Evolutionary conservation across 2,797 vertebrate species (phyloP).

Genomic region (Enteromius radiatus): DNA sequence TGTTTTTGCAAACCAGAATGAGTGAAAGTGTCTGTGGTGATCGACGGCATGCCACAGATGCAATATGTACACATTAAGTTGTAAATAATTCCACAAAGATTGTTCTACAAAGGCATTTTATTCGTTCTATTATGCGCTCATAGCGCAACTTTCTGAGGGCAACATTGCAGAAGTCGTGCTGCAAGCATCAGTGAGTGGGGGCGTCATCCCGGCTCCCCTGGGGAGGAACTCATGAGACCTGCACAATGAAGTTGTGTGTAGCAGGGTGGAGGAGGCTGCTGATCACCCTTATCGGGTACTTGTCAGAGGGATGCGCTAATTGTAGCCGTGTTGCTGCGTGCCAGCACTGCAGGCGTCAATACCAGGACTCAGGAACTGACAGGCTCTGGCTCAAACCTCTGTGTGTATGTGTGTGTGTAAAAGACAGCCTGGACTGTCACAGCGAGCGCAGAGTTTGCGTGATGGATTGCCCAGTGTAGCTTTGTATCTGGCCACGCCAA

Average conservation of each 20-base stretch:
- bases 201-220: neutral
- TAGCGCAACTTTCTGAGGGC: neutral
- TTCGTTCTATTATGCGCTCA: neutral
- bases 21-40: neutral
- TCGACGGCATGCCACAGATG: neutral
- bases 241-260: constrained; percentile 52
- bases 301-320: constrained; percentile 57
- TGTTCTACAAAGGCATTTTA: neutral
- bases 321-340: constrained; percentile 53
- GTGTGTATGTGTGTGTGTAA: constrained; percentile 35
- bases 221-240: constrained; percentile 12
- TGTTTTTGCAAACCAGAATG: neutral
- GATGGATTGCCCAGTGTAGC: constrained; percentile 83
- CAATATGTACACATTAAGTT: neutral
- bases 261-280: constrained; percentile 9
- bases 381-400: constrained; percentile 32
- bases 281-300: constrained; percentile 54
- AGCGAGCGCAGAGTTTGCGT: constrained; percentile 76
- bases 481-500: constrained; percentile 83
- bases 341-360: constrained; percentile 52
- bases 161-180: neutral
- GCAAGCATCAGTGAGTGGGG: neutral
- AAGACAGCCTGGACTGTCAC: constrained; percentile 72
- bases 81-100: neutral
- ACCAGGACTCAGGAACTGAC: constrained; percentile 52